Conservation (phyloP, 2,113 vertebrate genomes). For the Pungitius pungitius region DNA sequence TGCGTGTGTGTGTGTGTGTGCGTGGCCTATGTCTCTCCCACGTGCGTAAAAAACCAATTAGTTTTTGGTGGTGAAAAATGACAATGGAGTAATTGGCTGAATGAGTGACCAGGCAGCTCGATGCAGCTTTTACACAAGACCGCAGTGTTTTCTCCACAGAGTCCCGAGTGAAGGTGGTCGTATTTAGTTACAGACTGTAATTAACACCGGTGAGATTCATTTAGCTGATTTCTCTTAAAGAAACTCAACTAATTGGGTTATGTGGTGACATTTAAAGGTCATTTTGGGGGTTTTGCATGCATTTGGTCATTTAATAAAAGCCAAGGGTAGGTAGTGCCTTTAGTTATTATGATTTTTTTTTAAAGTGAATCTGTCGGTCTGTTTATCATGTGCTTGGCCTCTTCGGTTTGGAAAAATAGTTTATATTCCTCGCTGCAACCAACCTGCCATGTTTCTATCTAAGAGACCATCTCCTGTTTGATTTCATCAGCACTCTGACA, state of each 20-base stretch:
- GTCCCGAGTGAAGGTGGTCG: conserved; percentile 49
- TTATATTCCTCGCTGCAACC: conserved; percentile 19
- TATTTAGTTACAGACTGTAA: conserved; percentile 48
- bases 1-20: conserved; percentile 8
- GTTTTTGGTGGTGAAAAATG: conserved; percentile 66
- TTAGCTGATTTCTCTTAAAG: conserved; percentile 25
- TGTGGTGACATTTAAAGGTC: conserved; percentile 4
- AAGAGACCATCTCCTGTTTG: conserved; percentile 50
- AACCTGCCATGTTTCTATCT: conserved; percentile 34
- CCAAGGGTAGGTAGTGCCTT: not conserved
- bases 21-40: conserved; percentile 52
- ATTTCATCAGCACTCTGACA: conserved; percentile 55
- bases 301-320: not conserved
- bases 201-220: conserved; percentile 53
- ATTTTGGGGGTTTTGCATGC: not conserved
- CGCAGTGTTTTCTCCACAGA: conserved; percentile 54
- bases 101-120: conserved; percentile 69
- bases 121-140: conserved; percentile 61
- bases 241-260: conserved; percentile 1
- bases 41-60: conserved; percentile 81
- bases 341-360: not conserved
- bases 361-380: conserved; percentile 1
- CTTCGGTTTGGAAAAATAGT: conserved; percentile 22
- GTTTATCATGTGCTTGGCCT: conserved; percentile 11
- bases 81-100: conserved; percentile 71